Conservation (phyloP, 2,797 vertebrate genomes). For the Onychomys torridus region DNA sequence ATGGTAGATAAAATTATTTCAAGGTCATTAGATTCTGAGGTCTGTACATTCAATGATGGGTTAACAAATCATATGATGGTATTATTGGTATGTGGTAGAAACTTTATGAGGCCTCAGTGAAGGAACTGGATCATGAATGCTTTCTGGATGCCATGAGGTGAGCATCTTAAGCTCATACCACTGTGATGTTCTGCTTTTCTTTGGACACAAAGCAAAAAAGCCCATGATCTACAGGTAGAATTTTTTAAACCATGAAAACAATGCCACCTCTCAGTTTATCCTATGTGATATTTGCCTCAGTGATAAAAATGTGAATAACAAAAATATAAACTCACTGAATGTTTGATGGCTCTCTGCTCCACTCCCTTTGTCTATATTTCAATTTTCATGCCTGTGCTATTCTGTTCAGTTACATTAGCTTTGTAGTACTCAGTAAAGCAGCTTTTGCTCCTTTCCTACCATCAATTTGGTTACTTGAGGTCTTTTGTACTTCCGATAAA, state of each 20-base stretch:
- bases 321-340: neutral
- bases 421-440: neutral
- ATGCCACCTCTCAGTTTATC: no score
- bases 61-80: neutral
- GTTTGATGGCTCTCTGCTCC: neutral
- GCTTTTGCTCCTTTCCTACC: neutral
- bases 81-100: neutral
- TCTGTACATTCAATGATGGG: neutral
- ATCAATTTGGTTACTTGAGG: neutral
- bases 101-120: neutral
- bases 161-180: neutral
- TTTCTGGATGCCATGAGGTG: no score
- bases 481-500: neutral
- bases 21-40: neutral
- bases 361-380: neutral
- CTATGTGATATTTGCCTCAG: neutral
- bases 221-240: neutral
- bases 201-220: neutral
- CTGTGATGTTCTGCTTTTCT: neutral
- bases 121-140: neutral
- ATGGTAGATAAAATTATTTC: neutral
- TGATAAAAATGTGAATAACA: neutral
- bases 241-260: neutral
- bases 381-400: neutral
- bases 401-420: neutral